A percentile compares a stretch with the other conserved stretches of the same genome.
Evolutionary conservation across 2,113 vertebrate species (phyloP).

Genomic region (Sinocyclocheilus maitianheensis): DNA sequence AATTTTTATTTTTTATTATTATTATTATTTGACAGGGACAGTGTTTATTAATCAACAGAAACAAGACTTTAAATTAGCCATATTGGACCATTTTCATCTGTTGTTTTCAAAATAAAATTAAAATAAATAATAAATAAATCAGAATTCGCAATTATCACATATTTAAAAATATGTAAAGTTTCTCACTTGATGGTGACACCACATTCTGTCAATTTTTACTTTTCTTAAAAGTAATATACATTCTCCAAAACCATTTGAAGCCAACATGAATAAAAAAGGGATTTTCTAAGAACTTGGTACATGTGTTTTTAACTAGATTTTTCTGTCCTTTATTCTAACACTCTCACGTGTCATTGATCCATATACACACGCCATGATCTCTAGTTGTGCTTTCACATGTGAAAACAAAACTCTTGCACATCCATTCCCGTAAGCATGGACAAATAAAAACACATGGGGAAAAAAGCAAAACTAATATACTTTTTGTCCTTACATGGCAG

Average conservation of each 20-base stretch:
- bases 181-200: too few species aligned
- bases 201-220: neutral
- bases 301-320: slow-evolving; percentile 3
- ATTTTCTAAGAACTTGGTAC: neutral
- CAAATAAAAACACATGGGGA: neutral
- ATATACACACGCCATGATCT: slow-evolving; percentile 58
- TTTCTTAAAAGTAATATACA: neutral
- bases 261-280: neutral
- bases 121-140: too few species aligned
- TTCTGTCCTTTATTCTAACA: neutral
- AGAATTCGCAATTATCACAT: too few species aligned
- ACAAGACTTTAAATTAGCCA: too few species aligned
- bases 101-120: too few species aligned
- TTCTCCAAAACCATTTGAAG: neutral
- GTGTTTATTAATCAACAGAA: too few species aligned
- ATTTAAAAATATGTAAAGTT: too few species aligned
- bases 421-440: neutral
- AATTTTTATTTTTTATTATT: too few species aligned
- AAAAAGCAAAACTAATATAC: slow-evolving; percentile 16
- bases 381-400: neutral
- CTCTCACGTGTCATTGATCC: slow-evolving; percentile 65
- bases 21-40: too few species aligned
- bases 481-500: slow-evolving; percentile 20
- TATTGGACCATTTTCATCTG: too few species aligned
- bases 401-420: neutral